Evolutionary conservation across 2,797 vertebrate species (phyloP).

Genomic region (Xiphophorus birchmanni): DNA sequence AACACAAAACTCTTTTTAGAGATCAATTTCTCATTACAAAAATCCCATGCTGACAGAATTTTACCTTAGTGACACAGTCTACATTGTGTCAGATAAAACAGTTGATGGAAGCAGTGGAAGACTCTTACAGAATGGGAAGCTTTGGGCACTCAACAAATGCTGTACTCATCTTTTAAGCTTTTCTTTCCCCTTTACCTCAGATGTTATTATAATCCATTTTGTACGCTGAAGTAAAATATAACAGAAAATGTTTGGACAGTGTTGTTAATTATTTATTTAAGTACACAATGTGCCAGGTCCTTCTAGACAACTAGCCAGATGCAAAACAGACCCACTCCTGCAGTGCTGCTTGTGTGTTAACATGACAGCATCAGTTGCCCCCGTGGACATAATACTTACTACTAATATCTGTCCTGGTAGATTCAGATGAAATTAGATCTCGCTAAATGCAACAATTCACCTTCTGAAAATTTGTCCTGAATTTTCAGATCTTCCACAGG

Average conservation of each 20-base stretch:
- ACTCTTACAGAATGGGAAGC: neutral
- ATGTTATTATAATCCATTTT: neutral
- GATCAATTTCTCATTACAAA: neutral
- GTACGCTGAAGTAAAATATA: neutral
- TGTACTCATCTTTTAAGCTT: neutral
- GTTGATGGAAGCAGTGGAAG: neutral
- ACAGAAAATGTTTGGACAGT: constrained; percentile 3
- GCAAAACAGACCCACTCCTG: neutral
- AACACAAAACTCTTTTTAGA: neutral
- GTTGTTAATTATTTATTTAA: neutral
- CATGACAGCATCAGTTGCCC: neutral
- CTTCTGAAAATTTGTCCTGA: neutral
- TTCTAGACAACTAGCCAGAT: neutral
- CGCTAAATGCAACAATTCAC: neutral
- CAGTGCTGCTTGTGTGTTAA: neutral
- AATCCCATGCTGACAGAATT: neutral
- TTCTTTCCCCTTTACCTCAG: neutral
- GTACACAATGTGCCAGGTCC: neutral
- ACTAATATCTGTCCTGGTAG: neutral
- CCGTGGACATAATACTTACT: neutral
- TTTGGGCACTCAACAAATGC: neutral
- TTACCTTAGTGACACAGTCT: neutral
- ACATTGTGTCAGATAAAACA: neutral
- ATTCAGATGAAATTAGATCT: neutral
- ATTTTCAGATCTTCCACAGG: neutral